Base-by-base conservation (phyloP, 2,113 vertebrate species). In the Stictonetta naevosa region DNA sequence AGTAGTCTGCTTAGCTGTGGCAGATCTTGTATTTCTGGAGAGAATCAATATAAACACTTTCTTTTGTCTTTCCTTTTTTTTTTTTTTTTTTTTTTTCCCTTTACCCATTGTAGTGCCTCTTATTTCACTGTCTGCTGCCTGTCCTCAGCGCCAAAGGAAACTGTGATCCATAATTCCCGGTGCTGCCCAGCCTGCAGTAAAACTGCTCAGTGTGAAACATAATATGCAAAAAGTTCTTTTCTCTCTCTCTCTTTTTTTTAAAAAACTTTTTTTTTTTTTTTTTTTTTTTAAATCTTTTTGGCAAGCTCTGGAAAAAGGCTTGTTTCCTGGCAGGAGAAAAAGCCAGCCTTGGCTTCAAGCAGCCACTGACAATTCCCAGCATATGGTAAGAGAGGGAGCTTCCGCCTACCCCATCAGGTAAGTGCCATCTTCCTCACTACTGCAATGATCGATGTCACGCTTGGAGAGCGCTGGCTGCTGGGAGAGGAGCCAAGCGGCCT, bases 361-460 rank as follows among this genome's bases (percentile, higher is more conserved):
- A 98, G 98, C 97, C 98, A 96, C 98, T 99, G 99, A 99, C 99
- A 99, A 98, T 99, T 97, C 95, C 97, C 97, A 98, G 98, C 99
- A 99, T 99, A 99, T 99, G 99, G 99, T 98, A 98, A 97, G 98
- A 99, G 98, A 98, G 98, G 98, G 97, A 97, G 98, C 98, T 98
- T 98, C 98, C 98, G 98, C 98, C 98, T 98, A 96, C 97, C 97
- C 98, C 98, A 98, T 99, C 99, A 98, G 99, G 98, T 99, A 98
- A 97, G 98, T 98, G 99, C 98, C 99, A 99, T 98, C 98, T 98
- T 98, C 96, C 96, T 98, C 92, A 97, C 97, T 97, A 72, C 83
- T 96, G 93, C 96, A 93, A 93, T 98, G 98, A 98, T 98, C 97
- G 98, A 99, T 98, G 98, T 98, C 98, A 97, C 94, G 96, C 98